phyloP scores from a whole-genome alignment of 2,113 vertebrate species.

The Stegostoma tigrinum region DNA sequence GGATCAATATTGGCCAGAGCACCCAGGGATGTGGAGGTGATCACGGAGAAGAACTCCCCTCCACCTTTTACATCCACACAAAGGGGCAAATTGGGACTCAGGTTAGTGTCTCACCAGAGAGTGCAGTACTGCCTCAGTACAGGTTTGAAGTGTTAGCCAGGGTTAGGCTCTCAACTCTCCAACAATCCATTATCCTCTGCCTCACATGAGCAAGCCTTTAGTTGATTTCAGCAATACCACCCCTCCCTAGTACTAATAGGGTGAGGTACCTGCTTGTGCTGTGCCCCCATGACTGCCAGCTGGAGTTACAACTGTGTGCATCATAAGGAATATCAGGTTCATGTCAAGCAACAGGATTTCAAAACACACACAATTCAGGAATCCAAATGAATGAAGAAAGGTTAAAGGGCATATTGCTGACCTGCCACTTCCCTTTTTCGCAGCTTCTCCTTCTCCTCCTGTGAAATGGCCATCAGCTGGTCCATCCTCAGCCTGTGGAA shows the following conservation, averaged over 20 bases:
- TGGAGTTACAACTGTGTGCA: background rate
- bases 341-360: background rate
- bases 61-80: background rate
- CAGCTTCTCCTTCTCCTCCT: constrained; percentile 80
- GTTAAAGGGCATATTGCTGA: constrained; percentile 47
- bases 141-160: too few species aligned
- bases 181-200: too few species aligned
- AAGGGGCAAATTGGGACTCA: background rate
- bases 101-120: background rate
- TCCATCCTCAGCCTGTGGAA: constrained; percentile 78
- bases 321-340: background rate
- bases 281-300: too few species aligned
- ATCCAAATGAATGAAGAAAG: background rate
- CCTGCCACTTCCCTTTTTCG: constrained; percentile 80
- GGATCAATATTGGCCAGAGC: background rate
- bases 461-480: constrained; percentile 83
- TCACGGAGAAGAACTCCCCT: background rate
- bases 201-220: background rate
- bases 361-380: background rate
- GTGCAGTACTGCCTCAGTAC: background rate
- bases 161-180: background rate
- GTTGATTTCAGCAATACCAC: background rate
- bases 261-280: background rate
- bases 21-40: background rate
- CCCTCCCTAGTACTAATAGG: too few species aligned